phyloP scores from a whole-genome alignment of 2,797 vertebrate species.

The Pseudochromis fuscus region DNA sequence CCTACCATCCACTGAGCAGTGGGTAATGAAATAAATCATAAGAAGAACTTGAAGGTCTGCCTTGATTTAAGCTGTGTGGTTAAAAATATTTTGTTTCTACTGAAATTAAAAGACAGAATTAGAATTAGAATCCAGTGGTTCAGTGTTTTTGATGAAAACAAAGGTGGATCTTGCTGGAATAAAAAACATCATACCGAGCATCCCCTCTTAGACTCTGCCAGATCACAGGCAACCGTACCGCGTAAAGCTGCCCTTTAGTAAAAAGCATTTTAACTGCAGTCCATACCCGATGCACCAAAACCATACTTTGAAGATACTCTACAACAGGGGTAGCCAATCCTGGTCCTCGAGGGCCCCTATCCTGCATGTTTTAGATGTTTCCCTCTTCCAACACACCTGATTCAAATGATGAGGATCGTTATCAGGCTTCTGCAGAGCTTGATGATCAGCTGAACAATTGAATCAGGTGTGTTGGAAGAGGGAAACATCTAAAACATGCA shows the following conservation, averaged over 20 bases:
- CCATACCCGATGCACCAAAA: slow-evolving; percentile 8
- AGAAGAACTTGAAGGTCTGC: background rate
- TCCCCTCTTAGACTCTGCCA: too few species aligned
- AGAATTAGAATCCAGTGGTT: background rate
- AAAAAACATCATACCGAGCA: too few species aligned
- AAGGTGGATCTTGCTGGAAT: too few species aligned
- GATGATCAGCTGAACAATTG: too few species aligned
- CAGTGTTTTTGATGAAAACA: background rate
- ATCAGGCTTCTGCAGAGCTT: too few species aligned
- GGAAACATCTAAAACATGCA: too few species aligned
- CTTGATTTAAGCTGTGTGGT: background rate
- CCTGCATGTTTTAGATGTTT: too few species aligned
- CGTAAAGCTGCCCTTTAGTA: slow-evolving; percentile 4
- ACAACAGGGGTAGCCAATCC: too few species aligned
- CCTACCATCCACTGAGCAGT: background rate
- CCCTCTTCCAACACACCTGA: too few species aligned
- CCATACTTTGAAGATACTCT: background rate
- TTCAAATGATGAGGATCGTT: too few species aligned
- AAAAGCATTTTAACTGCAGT: background rate
- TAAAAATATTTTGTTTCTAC: background rate
- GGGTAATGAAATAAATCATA: background rate
- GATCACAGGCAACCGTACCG: slow-evolving; percentile 14
- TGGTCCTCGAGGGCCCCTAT: too few species aligned
- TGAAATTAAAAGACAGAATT: slow-evolving; percentile 11
- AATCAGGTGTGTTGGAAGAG: too few species aligned